A percentile compares a stretch with the other conserved stretches of the same genome.
These are phyloP conservation scores for Babyrousa celebensis DNA, from an alignment of 2,797 vertebrate genomes.

Conservation along the genomic window DNA sequence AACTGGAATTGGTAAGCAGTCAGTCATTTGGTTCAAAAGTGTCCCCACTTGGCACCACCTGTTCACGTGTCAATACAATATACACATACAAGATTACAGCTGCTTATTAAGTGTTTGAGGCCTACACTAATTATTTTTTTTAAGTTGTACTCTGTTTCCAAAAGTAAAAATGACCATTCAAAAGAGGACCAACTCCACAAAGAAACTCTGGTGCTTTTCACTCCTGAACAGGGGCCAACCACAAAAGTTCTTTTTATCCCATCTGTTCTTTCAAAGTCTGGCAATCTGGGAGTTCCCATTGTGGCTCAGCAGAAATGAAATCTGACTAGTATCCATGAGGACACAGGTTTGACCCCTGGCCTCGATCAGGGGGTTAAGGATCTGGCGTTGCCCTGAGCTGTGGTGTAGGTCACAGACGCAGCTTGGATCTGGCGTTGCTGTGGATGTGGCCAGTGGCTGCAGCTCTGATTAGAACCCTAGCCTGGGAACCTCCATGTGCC, in stretches of 20 bases:
- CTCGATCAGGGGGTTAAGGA: too few relatives aligned
- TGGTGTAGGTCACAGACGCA: too few relatives aligned
- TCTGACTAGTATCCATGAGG: too few relatives aligned
- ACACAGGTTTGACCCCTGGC: too few relatives aligned
- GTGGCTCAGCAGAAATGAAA: too few relatives aligned
- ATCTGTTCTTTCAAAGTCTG: slow-evolving; percentile 7
- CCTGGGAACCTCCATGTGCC: too few relatives aligned
- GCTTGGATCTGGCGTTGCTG: too few relatives aligned
- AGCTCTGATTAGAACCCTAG: too few relatives aligned
- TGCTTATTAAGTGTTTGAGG: neutral
- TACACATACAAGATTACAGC: neutral
- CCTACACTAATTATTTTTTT: neutral
- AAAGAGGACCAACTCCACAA: neutral
- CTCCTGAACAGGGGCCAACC: neutral
- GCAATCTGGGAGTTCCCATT: neutral
- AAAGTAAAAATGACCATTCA: slow-evolving; percentile 38
- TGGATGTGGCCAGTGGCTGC: too few relatives aligned
- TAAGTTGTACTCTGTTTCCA: neutral
- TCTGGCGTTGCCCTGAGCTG: too few relatives aligned
- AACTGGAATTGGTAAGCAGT: neutral
- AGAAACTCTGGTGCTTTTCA: neutral
- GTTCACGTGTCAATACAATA: neutral
- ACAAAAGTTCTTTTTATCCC: neutral
- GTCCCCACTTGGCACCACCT: neutral
- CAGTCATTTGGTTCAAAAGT: neutral